A percentile compares a stretch with the other conserved stretches of the same genome.
phyloP scores from a whole-genome alignment of 2,888 invertebrate genomes.

The Salticus scenicus region DNA sequence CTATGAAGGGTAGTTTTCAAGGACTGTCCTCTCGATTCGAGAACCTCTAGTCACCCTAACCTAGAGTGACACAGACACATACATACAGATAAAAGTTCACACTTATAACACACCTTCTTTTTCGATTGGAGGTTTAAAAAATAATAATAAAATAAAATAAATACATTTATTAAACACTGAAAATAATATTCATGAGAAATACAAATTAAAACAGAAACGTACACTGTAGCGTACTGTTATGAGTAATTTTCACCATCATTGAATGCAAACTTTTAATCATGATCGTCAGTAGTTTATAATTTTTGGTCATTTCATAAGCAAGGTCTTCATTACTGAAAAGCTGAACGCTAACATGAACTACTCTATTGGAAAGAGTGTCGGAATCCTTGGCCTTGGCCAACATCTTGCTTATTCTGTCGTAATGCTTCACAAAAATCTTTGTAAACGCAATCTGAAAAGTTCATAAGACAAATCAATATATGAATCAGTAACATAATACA shows the following conservation, averaged over 20 bases:
- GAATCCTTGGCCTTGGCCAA: slow-evolving; percentile 88
- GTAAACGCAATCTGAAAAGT: slow-evolving; percentile 88
- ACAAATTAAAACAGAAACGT: slow-evolving; percentile 72
- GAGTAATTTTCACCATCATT: slow-evolving; percentile 94
- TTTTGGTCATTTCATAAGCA: slow-evolving; percentile 92
- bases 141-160: too few species aligned
- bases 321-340: slow-evolving; percentile 95
- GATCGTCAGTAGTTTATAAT: slow-evolving; percentile 90
- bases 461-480: slow-evolving; percentile 10
- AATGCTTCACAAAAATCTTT: slow-evolving; percentile 95
- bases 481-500: neutral
- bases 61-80: too few species aligned
- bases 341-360: slow-evolving; percentile 97
- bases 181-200: too few species aligned
- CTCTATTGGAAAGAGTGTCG: slow-evolving; percentile 93
- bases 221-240: slow-evolving; percentile 90
- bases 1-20: too few species aligned
- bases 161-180: too few species aligned
- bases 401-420: slow-evolving; percentile 94
- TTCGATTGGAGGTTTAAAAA: too few species aligned
- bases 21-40: too few species aligned
- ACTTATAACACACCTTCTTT: too few species aligned
- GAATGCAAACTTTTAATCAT: slow-evolving; percentile 92
- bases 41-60: too few species aligned
- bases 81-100: too few species aligned